These are phyloP conservation scores for Thermophis baileyi DNA, from an alignment of 2,113 vertebrate genomes.

Conservation along the genomic window DNA sequence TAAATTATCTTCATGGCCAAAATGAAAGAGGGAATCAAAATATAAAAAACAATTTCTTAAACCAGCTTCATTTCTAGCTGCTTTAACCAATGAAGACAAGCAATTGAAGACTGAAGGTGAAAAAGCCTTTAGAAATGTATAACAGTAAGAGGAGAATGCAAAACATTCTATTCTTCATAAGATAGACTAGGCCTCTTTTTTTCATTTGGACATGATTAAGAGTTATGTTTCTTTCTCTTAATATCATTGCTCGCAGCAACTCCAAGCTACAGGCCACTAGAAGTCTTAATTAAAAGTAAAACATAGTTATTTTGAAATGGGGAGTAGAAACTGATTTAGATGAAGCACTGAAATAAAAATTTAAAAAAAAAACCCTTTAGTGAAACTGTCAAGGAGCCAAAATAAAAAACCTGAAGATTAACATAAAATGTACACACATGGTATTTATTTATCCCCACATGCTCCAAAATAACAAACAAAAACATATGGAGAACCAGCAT, in stretches of 20 bases:
- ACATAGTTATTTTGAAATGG: neutral
- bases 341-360: neutral
- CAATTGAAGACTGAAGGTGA: neutral
- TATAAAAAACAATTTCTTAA: neutral
- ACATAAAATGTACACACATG: neutral
- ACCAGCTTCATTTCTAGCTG: neutral
- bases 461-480: neutral
- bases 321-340: neutral
- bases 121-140: neutral
- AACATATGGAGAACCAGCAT: neutral
- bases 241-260: conserved; percentile 1
- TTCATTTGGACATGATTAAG: conserved; percentile 14
- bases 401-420: neutral
- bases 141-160: conserved; percentile 10
- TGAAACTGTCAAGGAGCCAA: conserved; percentile 1
- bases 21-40: neutral
- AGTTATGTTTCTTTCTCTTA: conserved; percentile 27
- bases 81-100: neutral
- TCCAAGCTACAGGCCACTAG: neutral
- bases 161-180: neutral
- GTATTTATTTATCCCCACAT: neutral
- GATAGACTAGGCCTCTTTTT: neutral
- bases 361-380: neutral
- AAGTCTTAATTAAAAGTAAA: neutral
- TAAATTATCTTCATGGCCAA: neutral